These are phyloP conservation scores for Equus przewalskii DNA, from an alignment of 2,113 vertebrate species.

Conservation along the genomic window DNA sequence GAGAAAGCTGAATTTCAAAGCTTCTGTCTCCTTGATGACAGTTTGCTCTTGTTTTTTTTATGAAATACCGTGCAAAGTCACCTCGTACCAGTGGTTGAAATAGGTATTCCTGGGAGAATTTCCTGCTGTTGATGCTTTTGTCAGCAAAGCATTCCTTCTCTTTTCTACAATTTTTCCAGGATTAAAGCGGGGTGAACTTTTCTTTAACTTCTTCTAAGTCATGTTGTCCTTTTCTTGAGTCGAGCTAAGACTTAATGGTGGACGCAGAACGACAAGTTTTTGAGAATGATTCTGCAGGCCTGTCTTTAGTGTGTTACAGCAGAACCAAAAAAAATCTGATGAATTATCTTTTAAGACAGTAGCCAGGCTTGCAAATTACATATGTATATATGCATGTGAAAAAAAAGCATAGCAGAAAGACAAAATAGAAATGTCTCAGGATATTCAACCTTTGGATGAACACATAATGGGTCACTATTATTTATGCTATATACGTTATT, in stretches of 20 bases:
- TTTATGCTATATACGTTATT: background rate
- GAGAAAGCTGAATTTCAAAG: background rate
- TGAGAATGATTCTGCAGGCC: background rate
- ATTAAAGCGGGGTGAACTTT: background rate
- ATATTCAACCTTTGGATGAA: background rate
- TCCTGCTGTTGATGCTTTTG: background rate
- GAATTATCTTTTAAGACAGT: constrained; percentile 10
- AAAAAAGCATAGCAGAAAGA: background rate
- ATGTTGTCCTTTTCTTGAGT: background rate
- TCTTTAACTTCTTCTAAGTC: background rate
- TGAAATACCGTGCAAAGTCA: background rate
- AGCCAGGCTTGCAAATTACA: background rate
- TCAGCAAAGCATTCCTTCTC: background rate
- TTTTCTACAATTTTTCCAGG: background rate
- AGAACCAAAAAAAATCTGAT: background rate
- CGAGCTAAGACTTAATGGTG: background rate
- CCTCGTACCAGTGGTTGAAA: background rate
- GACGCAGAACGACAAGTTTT: background rate
- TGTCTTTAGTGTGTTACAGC: background rate
- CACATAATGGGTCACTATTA: background rate
- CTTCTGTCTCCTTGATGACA: background rate
- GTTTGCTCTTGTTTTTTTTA: background rate
- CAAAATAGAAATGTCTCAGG: background rate
- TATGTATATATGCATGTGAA: background rate
- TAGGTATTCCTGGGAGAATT: background rate